Evolutionary conservation across 92 coral and sea anemone genomes (phyloP), one percentile per base, ranked within the genome.

Genomic region (Nematostella vectensis): DNA sequence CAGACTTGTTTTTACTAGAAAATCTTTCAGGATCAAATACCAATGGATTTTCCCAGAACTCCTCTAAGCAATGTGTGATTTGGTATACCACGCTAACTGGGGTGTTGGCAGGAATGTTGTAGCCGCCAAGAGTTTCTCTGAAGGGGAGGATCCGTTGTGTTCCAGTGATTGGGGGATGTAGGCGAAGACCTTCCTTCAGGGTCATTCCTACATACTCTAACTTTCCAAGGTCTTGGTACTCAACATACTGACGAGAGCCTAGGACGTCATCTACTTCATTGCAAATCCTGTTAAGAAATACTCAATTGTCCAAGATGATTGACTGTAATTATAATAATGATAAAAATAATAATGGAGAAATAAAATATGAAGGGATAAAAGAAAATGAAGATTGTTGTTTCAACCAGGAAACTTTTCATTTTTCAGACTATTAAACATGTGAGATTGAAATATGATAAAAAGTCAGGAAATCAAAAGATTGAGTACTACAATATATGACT

Each of bases 1-100:
- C 58, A 1, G 28, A 59, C 19, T 58, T 59, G 0, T 47, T 61
- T 30, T 59, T 77, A 25, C 54, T 43, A 15, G 78, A 60, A 71
- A 89, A 89, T 55, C 97, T 67, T 29, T 77, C 94, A 29, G 97
- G 97, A 48, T 89, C 79, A 70, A 85, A 89, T 20, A 65, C 55
- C 20, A 60, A 74, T 49, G 97, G 97, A 29, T 85, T 52, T 40
- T 56, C 37, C 97, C 97, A 89, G 26, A 61, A 53, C 0, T 54
- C 61, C 15, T 87, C 61, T 54, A 58, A 57, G 10, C 67, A 75
- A 9, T 71, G 86, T 39, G 74, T 48, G 15, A 61, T 19, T 21
- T 48, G 67, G 55, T 36, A 39, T 4, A 53, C 27, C 0, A 74
- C 15, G 2, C 50, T 61, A 2, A 89, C 19, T 4, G 40, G 48